A percentile compares a stretch with the other conserved stretches of the same genome.
These are phyloP conservation scores for Diaperis boleti DNA, from an alignment of 2,888 invertebrate genomes.

Conservation along the genomic window DNA sequence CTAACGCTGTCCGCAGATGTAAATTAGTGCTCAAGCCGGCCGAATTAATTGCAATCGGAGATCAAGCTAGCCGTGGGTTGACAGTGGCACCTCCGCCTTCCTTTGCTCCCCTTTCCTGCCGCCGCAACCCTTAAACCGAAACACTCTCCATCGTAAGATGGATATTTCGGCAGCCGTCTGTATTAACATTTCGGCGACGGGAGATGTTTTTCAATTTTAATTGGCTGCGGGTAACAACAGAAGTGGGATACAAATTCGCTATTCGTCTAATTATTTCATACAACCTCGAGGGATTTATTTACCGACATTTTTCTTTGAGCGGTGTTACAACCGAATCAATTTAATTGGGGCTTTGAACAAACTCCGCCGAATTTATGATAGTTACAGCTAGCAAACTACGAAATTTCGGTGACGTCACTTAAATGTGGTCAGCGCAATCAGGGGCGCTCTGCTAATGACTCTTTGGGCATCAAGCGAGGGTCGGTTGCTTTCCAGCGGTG, in stretches of 20 bases:
- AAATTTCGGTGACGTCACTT: slow-evolving; percentile 40
- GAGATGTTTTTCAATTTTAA: slow-evolving; percentile 6
- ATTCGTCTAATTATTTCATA: neutral
- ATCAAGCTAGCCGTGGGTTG: slow-evolving; percentile 62
- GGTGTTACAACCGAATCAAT: slow-evolving; percentile 19
- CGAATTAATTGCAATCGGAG: slow-evolving; percentile 66
- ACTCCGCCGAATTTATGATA: slow-evolving; percentile 31
- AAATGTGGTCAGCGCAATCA: slow-evolving; percentile 45
- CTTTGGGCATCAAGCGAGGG: slow-evolving; percentile 42
- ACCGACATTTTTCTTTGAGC: neutral
- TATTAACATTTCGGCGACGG: slow-evolving; percentile 17
- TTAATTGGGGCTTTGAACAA: slow-evolving; percentile 31
- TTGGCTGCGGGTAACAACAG: neutral
- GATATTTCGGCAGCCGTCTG: slow-evolving; percentile 18
- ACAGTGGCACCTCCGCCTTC: slow-evolving; percentile 52
- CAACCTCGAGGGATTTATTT: neutral
- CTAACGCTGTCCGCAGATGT: slow-evolving; percentile 63
- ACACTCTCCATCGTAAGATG: slow-evolving; percentile 33
- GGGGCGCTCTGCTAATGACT: slow-evolving; percentile 44
- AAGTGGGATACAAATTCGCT: too few species aligned
- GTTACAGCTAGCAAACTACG: slow-evolving; percentile 34
- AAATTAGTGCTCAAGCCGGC: slow-evolving; percentile 64
- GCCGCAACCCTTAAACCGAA: slow-evolving; percentile 28
- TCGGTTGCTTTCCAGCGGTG: slow-evolving; percentile 40
- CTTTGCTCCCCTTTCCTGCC: slow-evolving; percentile 28